Evolutionary conservation across 2,113 vertebrate genomes (phyloP).

Genomic region (Tragelaphus buxtoni): DNA sequence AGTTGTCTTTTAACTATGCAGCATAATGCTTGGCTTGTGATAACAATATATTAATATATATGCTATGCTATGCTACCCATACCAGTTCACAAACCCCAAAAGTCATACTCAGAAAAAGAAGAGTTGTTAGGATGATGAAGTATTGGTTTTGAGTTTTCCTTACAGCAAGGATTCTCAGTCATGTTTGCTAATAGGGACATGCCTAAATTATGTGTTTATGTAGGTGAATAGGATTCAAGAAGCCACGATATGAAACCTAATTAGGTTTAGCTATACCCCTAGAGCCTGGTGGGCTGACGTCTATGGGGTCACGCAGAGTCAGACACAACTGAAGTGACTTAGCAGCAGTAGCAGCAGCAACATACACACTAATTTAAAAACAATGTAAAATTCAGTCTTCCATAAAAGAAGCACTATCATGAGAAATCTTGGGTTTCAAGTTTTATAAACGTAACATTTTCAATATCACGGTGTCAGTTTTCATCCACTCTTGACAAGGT

Average conservation of each 20-base stretch:
- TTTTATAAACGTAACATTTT: constrained; percentile 82
- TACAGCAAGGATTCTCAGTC: not conserved
- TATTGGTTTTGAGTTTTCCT: not conserved
- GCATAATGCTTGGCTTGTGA: not conserved
- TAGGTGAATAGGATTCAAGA: constrained; percentile 2
- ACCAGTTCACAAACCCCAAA: not conserved
- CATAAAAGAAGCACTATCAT: constrained; percentile 81
- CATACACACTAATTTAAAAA: constrained; percentile 68
- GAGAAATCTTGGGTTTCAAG: constrained; percentile 76
- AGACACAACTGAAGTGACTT: no score
- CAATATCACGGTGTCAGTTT: constrained; percentile 84
- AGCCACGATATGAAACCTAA: not conserved
- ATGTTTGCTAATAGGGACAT: not conserved
- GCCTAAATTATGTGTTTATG: not conserved
- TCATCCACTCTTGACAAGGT: constrained; percentile 84
- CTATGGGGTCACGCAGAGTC: no score
- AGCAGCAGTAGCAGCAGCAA: not conserved
- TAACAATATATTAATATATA: not conserved
- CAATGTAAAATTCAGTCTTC: constrained; percentile 74
- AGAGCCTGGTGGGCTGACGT: no score
- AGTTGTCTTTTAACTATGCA: not conserved
- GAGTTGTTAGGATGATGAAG: not conserved
- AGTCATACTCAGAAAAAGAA: not conserved
- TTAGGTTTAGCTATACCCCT: constrained; percentile 35
- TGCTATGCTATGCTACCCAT: no score